Base-by-base conservation (phyloP, 2,888 invertebrate genomes). In the Hirudinaria manillensis region DNA sequence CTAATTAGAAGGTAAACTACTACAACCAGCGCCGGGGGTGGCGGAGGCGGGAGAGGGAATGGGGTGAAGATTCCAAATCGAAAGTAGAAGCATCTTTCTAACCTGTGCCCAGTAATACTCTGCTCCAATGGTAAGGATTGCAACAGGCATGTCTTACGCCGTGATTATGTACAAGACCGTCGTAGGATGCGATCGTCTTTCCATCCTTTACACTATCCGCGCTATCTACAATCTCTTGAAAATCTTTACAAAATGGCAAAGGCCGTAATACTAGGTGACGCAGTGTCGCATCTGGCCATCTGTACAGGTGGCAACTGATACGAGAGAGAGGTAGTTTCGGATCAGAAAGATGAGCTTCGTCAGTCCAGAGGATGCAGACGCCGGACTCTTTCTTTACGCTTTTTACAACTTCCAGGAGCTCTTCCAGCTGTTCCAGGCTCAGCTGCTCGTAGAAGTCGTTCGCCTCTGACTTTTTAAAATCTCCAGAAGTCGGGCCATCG, bases 181-280 rank as follows among this genome's bases (percentile, higher is more conserved):
- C 45, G 7, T 21, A 10, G 13, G 19, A 29, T 16, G 19, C 10
- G 24, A 10, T n/a, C n/a, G 61, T 24, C 61, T 61, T 61, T 27
- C 29, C 19, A n/a, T 61, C 61, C 29, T 27, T 27, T 29, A 61
- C 24, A 61, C 21, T 61, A 13, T 61, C 24, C 24, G 61, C 61
- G n/a, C 1, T 61, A 61, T 61, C 29, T 61, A 61, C 61, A 61
- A 61, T 61, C 61, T 61, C 61, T 24, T 61, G 61, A 61, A 61
- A 61, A 61, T 61, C n/a, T 27, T 61, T 61, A 68, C 68, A 68
- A 32, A 68, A 68, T n/a, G 68, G 68, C 34, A 68, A 36, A 36
- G 68, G 68, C 68, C 38, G 24, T 36, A 68, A 36, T 36, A 68
- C 34, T 36, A 68, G n/a, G 10, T 36, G 68, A 32, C 32, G n/a